Evolutionary conservation across 2,113 vertebrate species (phyloP), one percentile per base, ranked within the genome.

Genomic region (Sarotherodon lohbergeri): DNA sequence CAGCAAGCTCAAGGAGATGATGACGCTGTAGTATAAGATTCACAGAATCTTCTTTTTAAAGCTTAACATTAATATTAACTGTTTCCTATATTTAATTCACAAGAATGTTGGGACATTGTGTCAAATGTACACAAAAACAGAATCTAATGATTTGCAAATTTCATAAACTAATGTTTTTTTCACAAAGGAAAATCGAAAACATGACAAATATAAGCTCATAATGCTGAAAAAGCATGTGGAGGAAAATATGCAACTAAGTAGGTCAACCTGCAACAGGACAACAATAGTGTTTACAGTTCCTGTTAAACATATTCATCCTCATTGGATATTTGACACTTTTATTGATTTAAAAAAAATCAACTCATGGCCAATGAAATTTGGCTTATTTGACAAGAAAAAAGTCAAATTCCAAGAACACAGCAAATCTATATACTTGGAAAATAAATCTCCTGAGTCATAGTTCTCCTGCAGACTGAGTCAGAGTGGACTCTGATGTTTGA

Each of bases 331-430:
- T 66, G 32, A 66, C 61, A 66, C 29, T 29, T 59, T 59, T 59
- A 59, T 9, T 59, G 13, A 59, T 59, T 29, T 29, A 16, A 29
- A 59, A 27, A 29, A 16, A 59, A 29, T 3, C 57, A 3, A 39
- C 36, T n/a, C 61, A 66, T 39, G 0, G 1, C 12, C 0, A 66
- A 39, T 66, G 17, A n/a, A 1, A 66, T 66, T 36, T 66, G 61
- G 17, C 32, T 66, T 66, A n/a, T 36, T 66, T 66, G 61, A 66
- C 32, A 66, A 66, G 17, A 66, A 36, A 63, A 63, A 63, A 63
- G 17, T 36, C 1, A n/a, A 36, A 66, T 4, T 66, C 32, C 32
- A 66, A 36, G 32, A 1, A 36, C 32, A 7, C 59, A 63, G 36
- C 17, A n/a, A 63, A 63, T 11, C 17, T 11, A 5, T 34, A 63